Evolutionary conservation across 2,888 invertebrate species (phyloP).

Genomic region (Microctonus brassicae): DNA sequence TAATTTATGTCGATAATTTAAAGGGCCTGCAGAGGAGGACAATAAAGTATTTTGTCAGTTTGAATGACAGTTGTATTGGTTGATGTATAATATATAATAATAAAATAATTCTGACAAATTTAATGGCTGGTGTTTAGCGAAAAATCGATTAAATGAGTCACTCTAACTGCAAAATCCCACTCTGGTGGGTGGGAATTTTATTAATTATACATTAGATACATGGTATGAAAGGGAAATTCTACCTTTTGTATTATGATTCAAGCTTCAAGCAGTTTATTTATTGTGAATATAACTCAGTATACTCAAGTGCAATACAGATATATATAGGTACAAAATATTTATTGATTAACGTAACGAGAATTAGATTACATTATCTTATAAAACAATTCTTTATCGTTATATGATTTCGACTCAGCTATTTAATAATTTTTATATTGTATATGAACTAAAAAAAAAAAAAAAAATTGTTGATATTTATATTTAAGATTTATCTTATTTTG

Average conservation of each 20-base stretch:
- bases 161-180: not conserved
- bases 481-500: too few relatives aligned
- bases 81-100: not conserved
- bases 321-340: too few relatives aligned
- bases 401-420: too few relatives aligned
- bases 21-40: not conserved
- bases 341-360: too few relatives aligned
- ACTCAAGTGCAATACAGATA: not conserved
- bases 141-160: conserved; percentile 11
- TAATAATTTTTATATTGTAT: too few relatives aligned
- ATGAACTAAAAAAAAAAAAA: too few relatives aligned
- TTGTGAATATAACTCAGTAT: not conserved
- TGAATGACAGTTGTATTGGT: not conserved
- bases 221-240: not conserved
- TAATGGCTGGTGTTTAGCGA: not conserved
- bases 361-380: too few relatives aligned
- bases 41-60: not conserved
- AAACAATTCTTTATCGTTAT: too few relatives aligned
- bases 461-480: too few relatives aligned
- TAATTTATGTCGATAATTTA: not conserved
- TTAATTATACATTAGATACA: not conserved
- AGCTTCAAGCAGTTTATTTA: too few relatives aligned
- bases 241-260: not conserved
- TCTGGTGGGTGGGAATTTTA: not conserved
- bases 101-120: not conserved